A percentile compares a stretch with the other conserved stretches of the same genome.
These are phyloP conservation scores for Botrylloides violaceus DNA, from an alignment of 23 tunicate species.

Conservation along the genomic window DNA sequence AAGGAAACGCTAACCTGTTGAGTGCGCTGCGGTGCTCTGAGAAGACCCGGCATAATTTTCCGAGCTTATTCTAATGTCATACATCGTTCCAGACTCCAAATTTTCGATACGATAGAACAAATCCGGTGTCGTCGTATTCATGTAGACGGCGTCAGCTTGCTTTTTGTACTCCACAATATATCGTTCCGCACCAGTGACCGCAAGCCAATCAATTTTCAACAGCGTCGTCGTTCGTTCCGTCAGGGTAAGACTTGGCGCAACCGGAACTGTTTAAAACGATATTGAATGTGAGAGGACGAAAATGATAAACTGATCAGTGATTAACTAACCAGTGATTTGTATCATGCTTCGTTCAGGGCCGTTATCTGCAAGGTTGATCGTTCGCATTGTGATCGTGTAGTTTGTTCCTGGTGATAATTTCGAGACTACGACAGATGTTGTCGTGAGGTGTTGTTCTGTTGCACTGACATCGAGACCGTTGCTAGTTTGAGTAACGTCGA, in stretches of 20 bases:
- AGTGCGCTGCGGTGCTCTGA: not conserved
- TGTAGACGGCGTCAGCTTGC: not conserved
- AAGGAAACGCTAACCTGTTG: slow-evolving; percentile 10
- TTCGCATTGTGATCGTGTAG: slow-evolving; percentile 2
- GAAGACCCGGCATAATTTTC: slow-evolving; percentile 14
- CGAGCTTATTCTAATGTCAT: slow-evolving; percentile 1
- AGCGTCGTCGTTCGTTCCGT: not conserved
- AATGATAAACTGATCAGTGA: not conserved
- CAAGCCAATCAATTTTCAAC: not conserved
- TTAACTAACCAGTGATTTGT: slow-evolving; percentile 5
- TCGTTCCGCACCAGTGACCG: slow-evolving; percentile 1
- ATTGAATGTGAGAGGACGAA: not conserved
- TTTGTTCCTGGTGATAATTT: slow-evolving; percentile 2
- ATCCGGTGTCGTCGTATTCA: not conserved
- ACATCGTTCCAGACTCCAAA: slow-evolving; percentile 11
- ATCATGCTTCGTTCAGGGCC: not conserved
- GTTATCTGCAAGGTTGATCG: not conserved
- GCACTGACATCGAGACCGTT: not conserved
- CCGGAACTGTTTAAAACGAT: slow-evolving; percentile 1
- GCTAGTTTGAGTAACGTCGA: not conserved
- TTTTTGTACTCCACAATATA: slow-evolving; percentile 4
- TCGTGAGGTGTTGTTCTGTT: too few relatives aligned
- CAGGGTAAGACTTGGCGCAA: slow-evolving; percentile 9
- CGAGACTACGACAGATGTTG: not conserved
- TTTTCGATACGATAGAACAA: not conserved